Conservation (phyloP, 2,888 invertebrate species). For the Psylliodes chrysocephalus region DNA sequence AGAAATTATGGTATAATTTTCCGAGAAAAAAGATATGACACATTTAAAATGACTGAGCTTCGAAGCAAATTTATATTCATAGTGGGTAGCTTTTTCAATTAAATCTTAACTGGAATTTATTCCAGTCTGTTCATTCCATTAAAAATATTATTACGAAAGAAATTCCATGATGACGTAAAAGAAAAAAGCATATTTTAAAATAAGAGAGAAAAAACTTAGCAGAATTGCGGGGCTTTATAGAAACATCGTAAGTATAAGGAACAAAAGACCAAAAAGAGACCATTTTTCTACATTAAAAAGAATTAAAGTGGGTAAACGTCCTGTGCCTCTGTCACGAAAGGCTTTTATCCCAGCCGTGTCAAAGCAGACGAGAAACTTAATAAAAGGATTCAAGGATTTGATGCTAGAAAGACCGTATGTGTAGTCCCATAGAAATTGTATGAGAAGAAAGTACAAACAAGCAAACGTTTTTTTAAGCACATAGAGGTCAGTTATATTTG, state of each 20-base stretch:
- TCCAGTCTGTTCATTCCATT: too few relatives aligned
- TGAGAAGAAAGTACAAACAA: too few relatives aligned
- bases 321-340: constrained; percentile 13
- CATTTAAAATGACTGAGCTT: too few relatives aligned
- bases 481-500: neutral
- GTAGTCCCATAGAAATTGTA: neutral
- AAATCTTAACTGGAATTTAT: too few relatives aligned
- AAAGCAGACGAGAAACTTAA: constrained; percentile 8
- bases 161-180: neutral
- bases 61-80: too few relatives aligned
- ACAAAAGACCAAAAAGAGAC: constrained; percentile 9
- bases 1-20: too few relatives aligned
- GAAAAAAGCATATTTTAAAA: neutral
- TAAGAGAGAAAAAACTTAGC: neutral
- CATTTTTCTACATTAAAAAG: constrained; percentile 17
- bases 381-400: constrained; percentile 10
- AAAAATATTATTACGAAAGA: too few relatives aligned
- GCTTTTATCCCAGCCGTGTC: constrained; percentile 1
- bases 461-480: too few relatives aligned
- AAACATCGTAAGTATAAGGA: neutral
- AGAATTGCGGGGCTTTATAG: constrained; percentile 2
- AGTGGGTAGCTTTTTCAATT: too few relatives aligned
- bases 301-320: constrained; percentile 17
- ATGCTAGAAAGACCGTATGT: neutral
- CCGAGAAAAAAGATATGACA: too few relatives aligned